Percentiles rank a stretch among this genome's conserved stretches.
phyloP scores from a whole-genome alignment of 2,797 vertebrate genomes.

The Gadopsis bispinosus region DNA sequence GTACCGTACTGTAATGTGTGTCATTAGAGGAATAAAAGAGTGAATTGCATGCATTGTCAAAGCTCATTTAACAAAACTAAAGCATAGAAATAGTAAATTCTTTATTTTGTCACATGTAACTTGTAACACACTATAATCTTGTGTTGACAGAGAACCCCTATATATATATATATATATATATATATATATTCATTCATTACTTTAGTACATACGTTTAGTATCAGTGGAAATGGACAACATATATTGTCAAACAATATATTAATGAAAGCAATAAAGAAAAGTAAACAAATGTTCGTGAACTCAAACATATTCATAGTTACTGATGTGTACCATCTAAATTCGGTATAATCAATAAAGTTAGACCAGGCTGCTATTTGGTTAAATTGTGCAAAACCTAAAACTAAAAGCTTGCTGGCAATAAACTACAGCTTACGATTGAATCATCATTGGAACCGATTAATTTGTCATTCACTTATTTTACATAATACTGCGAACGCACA shows the following conservation, averaged over 20 bases:
- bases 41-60: neutral
- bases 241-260: conserved; percentile 39
- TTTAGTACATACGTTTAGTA: conserved; percentile 5
- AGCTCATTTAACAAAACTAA: conserved; percentile 22
- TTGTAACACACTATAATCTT: conserved; percentile 32
- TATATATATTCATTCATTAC: too few relatives aligned
- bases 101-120: conserved; percentile 53
- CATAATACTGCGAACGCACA: conserved; percentile 7
- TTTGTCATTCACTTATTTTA: conserved; percentile 9
- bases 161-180: too few relatives aligned
- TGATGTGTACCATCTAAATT: conserved; percentile 17
- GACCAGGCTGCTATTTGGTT: conserved; percentile 16
- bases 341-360: conserved; percentile 1
- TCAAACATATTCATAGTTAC: conserved; percentile 17
- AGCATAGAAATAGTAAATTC: conserved; percentile 3
- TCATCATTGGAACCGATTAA: neutral
- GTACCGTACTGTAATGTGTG: conserved; percentile 48
- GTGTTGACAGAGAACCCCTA: conserved; percentile 3
- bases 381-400: conserved; percentile 19
- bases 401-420: conserved; percentile 29
- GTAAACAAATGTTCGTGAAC: conserved; percentile 18
- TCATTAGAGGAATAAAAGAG: conserved; percentile 52
- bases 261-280: conserved; percentile 33
- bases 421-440: conserved; percentile 6
- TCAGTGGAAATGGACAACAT: conserved; percentile 16